Evolutionary conservation across 2,888 invertebrate genomes (phyloP), one percentile per base, ranked within the genome.

Genomic region (Callimorpha dominula): DNA sequence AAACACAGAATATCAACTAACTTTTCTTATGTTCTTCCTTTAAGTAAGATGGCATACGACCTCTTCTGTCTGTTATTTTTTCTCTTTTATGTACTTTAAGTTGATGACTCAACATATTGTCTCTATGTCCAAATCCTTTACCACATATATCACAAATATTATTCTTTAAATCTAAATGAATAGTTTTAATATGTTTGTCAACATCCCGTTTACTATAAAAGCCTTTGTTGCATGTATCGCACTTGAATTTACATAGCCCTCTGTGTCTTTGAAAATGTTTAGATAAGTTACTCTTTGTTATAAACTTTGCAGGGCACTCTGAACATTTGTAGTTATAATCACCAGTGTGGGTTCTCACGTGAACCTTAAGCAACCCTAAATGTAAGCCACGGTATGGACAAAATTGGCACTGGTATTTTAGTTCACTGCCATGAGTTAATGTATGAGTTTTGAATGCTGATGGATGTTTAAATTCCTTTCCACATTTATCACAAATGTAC

Each of bases 401-500:
- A 72, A 86, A 87, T 49, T 85, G 83, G 71, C 90, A 90, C 81
- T 88, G 85, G 71, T 77, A 88, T 75, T 88, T 87, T 40, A 88
- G 81, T 64, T 86, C 87, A 49, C 78, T 84, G 7, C 84, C 82
- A 65, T 90, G 90, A 17, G 82, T 87, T 50, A 90, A 73, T 50
- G 71, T 72, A 67, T 90, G 90, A 6, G 86, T 86, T 72, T 82
- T 81, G 49, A 90, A 88, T 49, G 86, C 79, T 50, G 85, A 86
- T 31, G 67, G 71, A n/a, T 82, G 78, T 71, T 78, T 82, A 49
- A 87, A 87, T 50, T 81, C 85, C 70, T 82, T 88, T 3, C 90
- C 90, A 73, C 90, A 90, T 76, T 86, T 79, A 46, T 90, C 89
- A 78, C 90, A 90, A 15, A 90, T 77, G 71, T 85, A 90, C 1